These are phyloP conservation scores for Pachycephus smyrnensis DNA, from an alignment of 2,888 invertebrate genomes.

Conservation along the genomic window DNA sequence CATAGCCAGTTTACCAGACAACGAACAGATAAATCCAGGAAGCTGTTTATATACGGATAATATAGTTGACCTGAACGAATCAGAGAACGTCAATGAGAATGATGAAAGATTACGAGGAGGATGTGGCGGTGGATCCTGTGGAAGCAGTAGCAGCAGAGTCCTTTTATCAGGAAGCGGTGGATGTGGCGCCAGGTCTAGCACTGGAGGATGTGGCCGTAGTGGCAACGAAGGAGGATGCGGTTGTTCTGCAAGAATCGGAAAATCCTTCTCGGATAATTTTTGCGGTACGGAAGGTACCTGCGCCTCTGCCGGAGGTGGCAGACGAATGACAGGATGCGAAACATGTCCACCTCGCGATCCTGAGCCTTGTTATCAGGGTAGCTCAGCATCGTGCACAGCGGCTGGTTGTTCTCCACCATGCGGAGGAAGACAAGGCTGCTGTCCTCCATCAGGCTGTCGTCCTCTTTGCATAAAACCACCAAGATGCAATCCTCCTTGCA, in stretches of 20 bases:
- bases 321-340: conserved; percentile 12
- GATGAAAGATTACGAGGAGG: conserved; percentile 50
- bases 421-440: conserved; percentile 39
- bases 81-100: conserved; percentile 29
- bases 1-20: not conserved
- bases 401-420: conserved; percentile 35
- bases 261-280: not conserved
- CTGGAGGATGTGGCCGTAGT: conserved; percentile 21
- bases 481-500: conserved; percentile 35
- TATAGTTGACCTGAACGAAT: not conserved
- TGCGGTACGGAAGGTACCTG: conserved; percentile 18
- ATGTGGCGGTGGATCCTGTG: conserved; percentile 36
- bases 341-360: conserved; percentile 29
- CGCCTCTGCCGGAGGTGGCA: conserved; percentile 20
- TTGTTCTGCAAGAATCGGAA: not conserved
- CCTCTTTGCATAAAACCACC: conserved; percentile 37
- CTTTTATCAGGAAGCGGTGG: not conserved
- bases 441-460: conserved; percentile 41
- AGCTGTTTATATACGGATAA: not conserved
- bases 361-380: conserved; percentile 23
- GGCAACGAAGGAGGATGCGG: conserved; percentile 7
- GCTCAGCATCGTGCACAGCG: conserved; percentile 16
- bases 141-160: conserved; percentile 9
- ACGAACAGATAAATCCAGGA: not conserved
- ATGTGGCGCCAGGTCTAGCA: conserved; percentile 13